Percentiles rank a stretch among this genome's conserved stretches.
phyloP scores from a whole-genome alignment of 2,113 vertebrate species.

The Lichenostomus cassidix region DNA sequence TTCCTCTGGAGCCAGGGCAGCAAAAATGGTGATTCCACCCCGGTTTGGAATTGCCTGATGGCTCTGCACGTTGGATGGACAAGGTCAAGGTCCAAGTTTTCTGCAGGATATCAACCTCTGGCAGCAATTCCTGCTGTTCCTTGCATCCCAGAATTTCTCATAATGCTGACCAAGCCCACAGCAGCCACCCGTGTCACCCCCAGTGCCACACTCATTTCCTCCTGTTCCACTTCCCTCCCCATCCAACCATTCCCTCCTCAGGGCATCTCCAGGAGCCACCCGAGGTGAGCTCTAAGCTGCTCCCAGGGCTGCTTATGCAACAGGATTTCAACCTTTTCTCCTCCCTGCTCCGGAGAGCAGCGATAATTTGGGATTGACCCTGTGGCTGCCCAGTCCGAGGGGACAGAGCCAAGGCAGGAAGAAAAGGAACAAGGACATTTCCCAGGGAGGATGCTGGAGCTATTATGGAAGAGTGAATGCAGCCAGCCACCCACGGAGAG shows the following conservation, averaged over 20 bases:
- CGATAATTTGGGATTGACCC: slow-evolving; percentile 12
- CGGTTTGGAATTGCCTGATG: background rate
- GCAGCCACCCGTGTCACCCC: background rate
- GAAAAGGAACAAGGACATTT: background rate
- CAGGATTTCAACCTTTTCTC: background rate
- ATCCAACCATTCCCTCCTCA: background rate
- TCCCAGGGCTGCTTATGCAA: background rate
- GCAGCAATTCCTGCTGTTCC: background rate
- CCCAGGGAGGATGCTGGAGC: background rate
- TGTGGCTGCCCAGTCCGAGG: background rate
- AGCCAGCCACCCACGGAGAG: slow-evolving; percentile 6
- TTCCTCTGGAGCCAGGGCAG: background rate
- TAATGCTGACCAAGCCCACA: fast-evolving
- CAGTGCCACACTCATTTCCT: background rate
- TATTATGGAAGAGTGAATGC: slow-evolving; percentile 10
- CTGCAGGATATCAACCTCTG: background rate
- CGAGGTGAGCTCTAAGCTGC: background rate
- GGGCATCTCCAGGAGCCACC: background rate
- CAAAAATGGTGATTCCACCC: background rate
- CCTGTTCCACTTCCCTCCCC: background rate
- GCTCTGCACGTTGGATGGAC: background rate
- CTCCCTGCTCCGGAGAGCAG: slow-evolving; percentile 18
- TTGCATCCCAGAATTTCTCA: background rate
- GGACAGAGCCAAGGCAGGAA: slow-evolving; percentile 38
- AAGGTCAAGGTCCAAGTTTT: background rate